Conservation (phyloP, 2,797 vertebrate genomes). For the Euphonia xanthogaster region DNA sequence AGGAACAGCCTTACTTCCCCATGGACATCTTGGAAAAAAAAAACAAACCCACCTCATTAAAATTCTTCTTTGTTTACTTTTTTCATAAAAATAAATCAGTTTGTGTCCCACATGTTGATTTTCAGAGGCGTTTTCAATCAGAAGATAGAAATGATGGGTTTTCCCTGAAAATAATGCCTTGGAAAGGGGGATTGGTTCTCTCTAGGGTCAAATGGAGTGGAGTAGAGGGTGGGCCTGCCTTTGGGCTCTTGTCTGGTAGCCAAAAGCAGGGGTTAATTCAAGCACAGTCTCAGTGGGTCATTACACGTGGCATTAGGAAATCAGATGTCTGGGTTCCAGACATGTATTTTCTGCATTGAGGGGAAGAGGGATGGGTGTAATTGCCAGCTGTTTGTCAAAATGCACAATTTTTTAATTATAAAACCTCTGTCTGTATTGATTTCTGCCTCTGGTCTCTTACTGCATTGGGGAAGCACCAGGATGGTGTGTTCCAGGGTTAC, state of each 20-base stretch:
- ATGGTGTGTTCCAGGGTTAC: background rate
- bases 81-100: background rate
- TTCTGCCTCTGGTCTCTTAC: background rate
- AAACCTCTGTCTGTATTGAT: slow-evolving; percentile 8
- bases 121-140: background rate
- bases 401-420: slow-evolving; percentile 49
- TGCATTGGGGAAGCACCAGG: background rate
- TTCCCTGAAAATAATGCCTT: background rate
- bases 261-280: background rate
- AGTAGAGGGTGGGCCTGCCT: background rate
- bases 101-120: background rate
- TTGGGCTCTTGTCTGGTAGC: background rate
- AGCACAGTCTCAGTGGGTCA: background rate
- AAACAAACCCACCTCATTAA: background rate
- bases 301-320: background rate
- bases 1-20: slow-evolving; percentile 27
- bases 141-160: background rate
- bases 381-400: slow-evolving; percentile 19
- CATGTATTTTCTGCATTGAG: background rate
- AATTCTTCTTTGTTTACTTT: slow-evolving; percentile 21
- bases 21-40: background rate
- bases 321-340: background rate
- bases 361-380: background rate
- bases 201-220: background rate
- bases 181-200: background rate